A percentile compares a stretch with the other conserved stretches of the same genome.
Conservation (phyloP, 2,888 invertebrate genomes). For the Drosophila melanocephala region DNA sequence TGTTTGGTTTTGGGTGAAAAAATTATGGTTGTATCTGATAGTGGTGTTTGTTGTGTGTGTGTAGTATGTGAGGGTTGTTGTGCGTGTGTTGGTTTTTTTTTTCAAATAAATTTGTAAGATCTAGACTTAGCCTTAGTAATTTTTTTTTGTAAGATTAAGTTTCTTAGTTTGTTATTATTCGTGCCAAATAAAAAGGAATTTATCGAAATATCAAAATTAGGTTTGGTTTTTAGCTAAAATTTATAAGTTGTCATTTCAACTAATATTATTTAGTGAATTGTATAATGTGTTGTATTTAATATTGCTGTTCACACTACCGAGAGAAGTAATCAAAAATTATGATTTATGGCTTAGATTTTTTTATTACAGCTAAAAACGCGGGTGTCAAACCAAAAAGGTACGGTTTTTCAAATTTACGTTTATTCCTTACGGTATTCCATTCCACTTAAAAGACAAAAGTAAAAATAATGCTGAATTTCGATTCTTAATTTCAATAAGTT, state of each 20-base stretch:
- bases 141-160: slow-evolving; percentile 41
- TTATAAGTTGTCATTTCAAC: slow-evolving; percentile 37
- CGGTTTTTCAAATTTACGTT: not conserved
- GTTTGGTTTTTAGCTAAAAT: slow-evolving; percentile 43
- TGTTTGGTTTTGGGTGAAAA: slow-evolving; percentile 53
- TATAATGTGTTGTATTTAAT: slow-evolving; percentile 9
- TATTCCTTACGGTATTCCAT: not conserved
- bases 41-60: slow-evolving; percentile 19
- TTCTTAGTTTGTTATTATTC: slow-evolving; percentile 57
- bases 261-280: slow-evolving; percentile 31
- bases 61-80: slow-evolving; percentile 5
- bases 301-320: slow-evolving; percentile 59
- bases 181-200: slow-evolving; percentile 82
- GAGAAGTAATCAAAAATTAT: slow-evolving; percentile 10
- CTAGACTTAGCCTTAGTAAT: slow-evolving; percentile 43
- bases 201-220: slow-evolving; percentile 53
- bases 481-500: not conserved
- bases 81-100: slow-evolving; percentile 37
- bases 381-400: not conserved
- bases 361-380: slow-evolving; percentile 21
- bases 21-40: slow-evolving; percentile 36
- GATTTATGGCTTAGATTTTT: slow-evolving; percentile 1
- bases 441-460: not conserved
- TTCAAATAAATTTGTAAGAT: slow-evolving; percentile 41
- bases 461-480: not conserved